Evolutionary conservation across 2,888 invertebrate species (phyloP).

Genomic region (Eueremaeus valkanovi): DNA sequence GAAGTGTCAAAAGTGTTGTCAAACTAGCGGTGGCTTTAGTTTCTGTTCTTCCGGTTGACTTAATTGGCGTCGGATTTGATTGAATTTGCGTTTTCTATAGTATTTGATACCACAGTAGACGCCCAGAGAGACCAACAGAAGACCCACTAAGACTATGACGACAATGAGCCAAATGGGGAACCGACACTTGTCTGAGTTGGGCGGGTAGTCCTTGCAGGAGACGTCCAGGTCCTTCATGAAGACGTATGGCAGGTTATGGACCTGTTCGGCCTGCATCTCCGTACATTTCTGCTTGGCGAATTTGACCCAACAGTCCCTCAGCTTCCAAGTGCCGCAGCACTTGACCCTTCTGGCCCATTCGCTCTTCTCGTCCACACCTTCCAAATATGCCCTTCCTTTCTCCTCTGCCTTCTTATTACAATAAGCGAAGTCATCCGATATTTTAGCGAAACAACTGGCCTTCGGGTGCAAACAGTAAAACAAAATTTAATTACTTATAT

Average conservation of each 20-base stretch:
- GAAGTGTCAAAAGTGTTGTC: neutral
- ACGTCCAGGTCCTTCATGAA: slow-evolving; percentile 22
- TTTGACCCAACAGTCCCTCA: slow-evolving; percentile 39
- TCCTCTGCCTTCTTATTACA: slow-evolving; percentile 38
- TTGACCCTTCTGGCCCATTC: slow-evolving; percentile 31
- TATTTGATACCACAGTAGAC: neutral
- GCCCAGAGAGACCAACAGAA: neutral
- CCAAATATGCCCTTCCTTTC: slow-evolving; percentile 22
- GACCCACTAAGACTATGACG: neutral
- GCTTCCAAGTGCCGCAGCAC: slow-evolving; percentile 39
- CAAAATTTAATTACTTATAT: neutral
- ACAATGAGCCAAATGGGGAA: slow-evolving; percentile 33
- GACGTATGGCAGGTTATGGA: slow-evolving; percentile 25
- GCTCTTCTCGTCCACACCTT: neutral
- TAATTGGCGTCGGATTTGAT: neutral
- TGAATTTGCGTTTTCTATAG: neutral
- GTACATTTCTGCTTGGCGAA: slow-evolving; percentile 24
- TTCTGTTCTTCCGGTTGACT: neutral
- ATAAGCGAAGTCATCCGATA: slow-evolving; percentile 38
- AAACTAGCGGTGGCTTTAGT: neutral
- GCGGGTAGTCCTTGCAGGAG: slow-evolving; percentile 22
- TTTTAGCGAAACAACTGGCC: slow-evolving; percentile 34
- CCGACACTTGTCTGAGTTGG: slow-evolving; percentile 9
- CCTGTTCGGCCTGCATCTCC: slow-evolving; percentile 30
- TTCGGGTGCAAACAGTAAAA: neutral